Conservation (phyloP, 1,140 invertebrate genomes). For the Zaprionus camerounensis region DNA sequence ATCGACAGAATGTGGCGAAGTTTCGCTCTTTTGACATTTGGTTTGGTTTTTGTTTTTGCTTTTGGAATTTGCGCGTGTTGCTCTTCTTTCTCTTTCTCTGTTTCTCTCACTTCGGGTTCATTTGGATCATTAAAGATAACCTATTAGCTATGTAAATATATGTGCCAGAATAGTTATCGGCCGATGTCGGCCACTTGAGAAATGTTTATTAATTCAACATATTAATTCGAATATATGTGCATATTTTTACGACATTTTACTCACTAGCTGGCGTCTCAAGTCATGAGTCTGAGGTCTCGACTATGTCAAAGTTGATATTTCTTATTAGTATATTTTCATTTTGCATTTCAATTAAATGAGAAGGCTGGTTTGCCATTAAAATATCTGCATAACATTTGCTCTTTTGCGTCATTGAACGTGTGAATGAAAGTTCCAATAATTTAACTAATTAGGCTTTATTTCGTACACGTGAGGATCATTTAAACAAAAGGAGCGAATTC, state of each 20-base stretch:
- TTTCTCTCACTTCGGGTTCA: slow-evolving; percentile 10
- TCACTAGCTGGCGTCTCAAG: neutral
- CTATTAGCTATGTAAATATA: slow-evolving; percentile 35
- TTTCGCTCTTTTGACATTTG: slow-evolving; percentile 1
- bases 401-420: slow-evolving; percentile 25
- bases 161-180: slow-evolving; percentile 6
- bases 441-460: slow-evolving; percentile 31
- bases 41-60: neutral
- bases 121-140: slow-evolving; percentile 32
- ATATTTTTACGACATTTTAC: slow-evolving; percentile 16
- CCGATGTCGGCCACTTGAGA: neutral
- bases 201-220: slow-evolving; percentile 24
- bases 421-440: slow-evolving; percentile 39
- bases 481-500: neutral
- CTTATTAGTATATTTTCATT: slow-evolving; percentile 20
- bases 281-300: neutral
- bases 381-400: slow-evolving; percentile 10
- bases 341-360: neutral
- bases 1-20: neutral
- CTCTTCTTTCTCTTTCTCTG: neutral
- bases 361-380: neutral
- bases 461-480: slow-evolving; percentile 3
- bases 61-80: neutral
- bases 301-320: slow-evolving; percentile 44
- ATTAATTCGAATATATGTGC: slow-evolving; percentile 29